A percentile compares a stretch with the other conserved stretches of the same genome.
Conservation (phyloP, 2,797 vertebrate species). For the Falco berigora region DNA sequence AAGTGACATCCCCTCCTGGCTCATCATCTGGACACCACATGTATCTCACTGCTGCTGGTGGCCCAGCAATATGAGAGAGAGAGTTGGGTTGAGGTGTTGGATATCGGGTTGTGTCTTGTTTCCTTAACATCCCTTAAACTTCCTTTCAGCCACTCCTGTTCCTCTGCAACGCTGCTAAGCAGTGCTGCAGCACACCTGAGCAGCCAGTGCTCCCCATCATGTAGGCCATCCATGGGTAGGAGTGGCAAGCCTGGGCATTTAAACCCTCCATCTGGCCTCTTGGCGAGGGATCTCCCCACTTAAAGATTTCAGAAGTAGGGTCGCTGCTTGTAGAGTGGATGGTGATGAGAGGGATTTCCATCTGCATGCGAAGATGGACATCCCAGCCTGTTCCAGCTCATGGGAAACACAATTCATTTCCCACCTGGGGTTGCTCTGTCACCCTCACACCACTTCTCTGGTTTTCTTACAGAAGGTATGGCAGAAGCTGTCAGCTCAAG, state of each 20-base stretch:
- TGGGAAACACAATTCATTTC: background rate
- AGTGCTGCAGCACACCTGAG: background rate
- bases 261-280: background rate
- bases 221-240: background rate
- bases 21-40: background rate
- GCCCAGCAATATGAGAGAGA: too few species aligned
- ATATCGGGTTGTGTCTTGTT: background rate
- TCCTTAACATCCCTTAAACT: background rate
- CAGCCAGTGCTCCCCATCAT: background rate
- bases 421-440: background rate
- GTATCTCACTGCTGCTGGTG: background rate
- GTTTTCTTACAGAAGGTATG: conserved; percentile 72
- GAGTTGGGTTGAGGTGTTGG: background rate
- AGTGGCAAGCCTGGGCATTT: background rate
- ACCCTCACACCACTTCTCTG: background rate
- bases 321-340: background rate
- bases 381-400: background rate
- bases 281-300: background rate
- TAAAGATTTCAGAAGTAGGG: background rate
- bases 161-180: background rate
- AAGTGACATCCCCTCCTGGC: background rate
- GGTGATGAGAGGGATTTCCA: background rate
- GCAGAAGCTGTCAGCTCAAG: conserved; percentile 51
- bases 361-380: background rate
- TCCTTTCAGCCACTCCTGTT: background rate